These are phyloP conservation scores for Orthonychiurus folsomi DNA, from an alignment of 2,888 invertebrate genomes.

Conservation along the genomic window DNA sequence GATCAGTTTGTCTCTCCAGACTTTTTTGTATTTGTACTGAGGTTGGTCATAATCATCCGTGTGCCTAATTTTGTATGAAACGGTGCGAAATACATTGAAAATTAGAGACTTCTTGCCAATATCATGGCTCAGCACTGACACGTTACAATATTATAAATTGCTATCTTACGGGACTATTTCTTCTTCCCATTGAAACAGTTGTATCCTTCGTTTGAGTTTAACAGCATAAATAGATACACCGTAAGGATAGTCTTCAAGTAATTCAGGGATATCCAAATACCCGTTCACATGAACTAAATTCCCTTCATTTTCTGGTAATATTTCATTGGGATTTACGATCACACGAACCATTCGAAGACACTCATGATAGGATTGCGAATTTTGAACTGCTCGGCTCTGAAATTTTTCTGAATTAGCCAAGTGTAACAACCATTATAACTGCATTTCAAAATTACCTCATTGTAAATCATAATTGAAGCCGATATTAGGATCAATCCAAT, in stretches of 20 bases:
- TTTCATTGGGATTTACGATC: constrained; percentile 46
- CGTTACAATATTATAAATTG: too few relatives aligned
- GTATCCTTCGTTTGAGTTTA: constrained; percentile 72
- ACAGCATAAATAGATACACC: constrained; percentile 75
- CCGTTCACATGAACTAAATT: constrained; percentile 69
- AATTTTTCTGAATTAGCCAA: background rate
- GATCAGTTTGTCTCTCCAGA: constrained; percentile 75
- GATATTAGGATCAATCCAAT: constrained; percentile 27
- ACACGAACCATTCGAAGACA: constrained; percentile 56
- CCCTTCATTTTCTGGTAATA: constrained; percentile 58
- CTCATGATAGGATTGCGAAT: constrained; percentile 69
- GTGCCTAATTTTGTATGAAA: too few relatives aligned
- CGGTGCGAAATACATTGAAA: too few relatives aligned
- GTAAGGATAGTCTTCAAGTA: constrained; percentile 75
- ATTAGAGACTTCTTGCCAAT: too few relatives aligned
- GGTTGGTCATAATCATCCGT: too few relatives aligned
- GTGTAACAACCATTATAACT: too few relatives aligned
- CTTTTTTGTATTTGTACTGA: constrained; percentile 55
- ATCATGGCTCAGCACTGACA: too few relatives aligned
- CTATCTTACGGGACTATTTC: constrained; percentile 52
- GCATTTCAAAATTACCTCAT: constrained; percentile 60
- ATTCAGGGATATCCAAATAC: constrained; percentile 63
- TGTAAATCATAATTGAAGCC: constrained; percentile 60
- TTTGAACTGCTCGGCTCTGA: constrained; percentile 67
- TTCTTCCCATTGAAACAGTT: constrained; percentile 92